Conservation (phyloP, 2,888 invertebrate species). For the Dromius quadrimaculatus region DNA sequence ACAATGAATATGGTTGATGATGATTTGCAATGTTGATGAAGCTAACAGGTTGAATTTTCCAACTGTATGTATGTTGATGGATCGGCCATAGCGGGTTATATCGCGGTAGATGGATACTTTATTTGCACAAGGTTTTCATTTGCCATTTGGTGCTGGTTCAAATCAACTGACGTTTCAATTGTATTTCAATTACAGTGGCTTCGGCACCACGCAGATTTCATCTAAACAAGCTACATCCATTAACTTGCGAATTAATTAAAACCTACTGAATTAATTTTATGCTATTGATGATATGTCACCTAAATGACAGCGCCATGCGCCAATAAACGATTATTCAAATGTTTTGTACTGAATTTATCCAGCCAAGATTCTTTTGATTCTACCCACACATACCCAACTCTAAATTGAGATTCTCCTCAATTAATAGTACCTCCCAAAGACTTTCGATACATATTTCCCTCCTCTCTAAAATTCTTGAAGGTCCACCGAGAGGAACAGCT, state of each 20-base stretch:
- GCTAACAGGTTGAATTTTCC: constrained; percentile 13
- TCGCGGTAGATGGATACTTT: constrained; percentile 53
- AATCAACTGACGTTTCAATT: constrained; percentile 61
- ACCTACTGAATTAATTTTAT: constrained; percentile 46
- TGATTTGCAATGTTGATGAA: constrained; percentile 9
- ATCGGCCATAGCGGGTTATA: constrained; percentile 43
- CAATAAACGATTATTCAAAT: constrained; percentile 29
- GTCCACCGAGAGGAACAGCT: too few relatives aligned
- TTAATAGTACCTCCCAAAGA: too few relatives aligned
- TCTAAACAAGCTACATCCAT: constrained; percentile 59
- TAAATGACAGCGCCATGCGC: constrained; percentile 23
- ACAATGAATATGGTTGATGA: too few relatives aligned
- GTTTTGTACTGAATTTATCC: too few relatives aligned
- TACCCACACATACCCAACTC: too few relatives aligned
- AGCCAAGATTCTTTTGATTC: too few relatives aligned
- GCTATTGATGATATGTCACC: constrained; percentile 37
- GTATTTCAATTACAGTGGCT: constrained; percentile 61
- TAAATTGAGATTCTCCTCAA: too few relatives aligned
- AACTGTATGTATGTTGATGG: constrained; percentile 9
- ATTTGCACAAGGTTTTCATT: constrained; percentile 60
- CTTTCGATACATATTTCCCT: too few relatives aligned
- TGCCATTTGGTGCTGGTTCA: constrained; percentile 53
- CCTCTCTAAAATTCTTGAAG: too few relatives aligned
- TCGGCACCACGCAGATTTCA: constrained; percentile 60
- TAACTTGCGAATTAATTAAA: constrained; percentile 57